Evolutionary conservation across 2,888 invertebrate species (phyloP).

Genomic region (Oscheius sp.): DNA sequence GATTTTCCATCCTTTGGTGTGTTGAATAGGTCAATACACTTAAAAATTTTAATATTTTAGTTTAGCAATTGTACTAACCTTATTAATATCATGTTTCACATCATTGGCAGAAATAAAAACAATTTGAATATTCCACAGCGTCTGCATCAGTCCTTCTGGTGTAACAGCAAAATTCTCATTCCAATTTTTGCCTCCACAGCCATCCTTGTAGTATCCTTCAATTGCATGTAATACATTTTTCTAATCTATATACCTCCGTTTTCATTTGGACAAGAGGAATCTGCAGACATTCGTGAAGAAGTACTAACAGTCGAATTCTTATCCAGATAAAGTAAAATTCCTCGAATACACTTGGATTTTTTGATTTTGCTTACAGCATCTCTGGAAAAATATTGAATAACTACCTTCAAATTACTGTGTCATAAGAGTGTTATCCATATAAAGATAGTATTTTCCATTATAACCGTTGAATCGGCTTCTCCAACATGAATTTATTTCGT

Average conservation of each 20-base stretch:
- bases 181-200: slow-evolving; percentile 39
- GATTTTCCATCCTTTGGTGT: slow-evolving; percentile 16
- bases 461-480: slow-evolving; percentile 35
- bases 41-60: not conserved
- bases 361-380: not conserved
- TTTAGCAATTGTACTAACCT: slow-evolving; percentile 8
- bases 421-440: slow-evolving; percentile 33
- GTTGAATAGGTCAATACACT: slow-evolving; percentile 45
- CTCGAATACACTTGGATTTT: not conserved
- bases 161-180: slow-evolving; percentile 53
- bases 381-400: not conserved
- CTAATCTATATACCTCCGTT: slow-evolving; percentile 38
- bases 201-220: slow-evolving; percentile 40
- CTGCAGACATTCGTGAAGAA: slow-evolving; percentile 46
- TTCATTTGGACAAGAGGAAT: slow-evolving; percentile 60
- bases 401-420: slow-evolving; percentile 24
- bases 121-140: slow-evolving; percentile 60
- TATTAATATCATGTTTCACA: slow-evolving; percentile 34
- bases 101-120: slow-evolving; percentile 42
- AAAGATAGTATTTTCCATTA: slow-evolving; percentile 37
- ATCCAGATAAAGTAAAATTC: slow-evolving; percentile 17
- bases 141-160: slow-evolving; percentile 69
- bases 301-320: not conserved
- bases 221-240: not conserved
- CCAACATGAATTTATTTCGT: slow-evolving; percentile 29